Evolutionary conservation across 2,797 vertebrate genomes (phyloP).

Genomic region (Ceryle rudis): DNA sequence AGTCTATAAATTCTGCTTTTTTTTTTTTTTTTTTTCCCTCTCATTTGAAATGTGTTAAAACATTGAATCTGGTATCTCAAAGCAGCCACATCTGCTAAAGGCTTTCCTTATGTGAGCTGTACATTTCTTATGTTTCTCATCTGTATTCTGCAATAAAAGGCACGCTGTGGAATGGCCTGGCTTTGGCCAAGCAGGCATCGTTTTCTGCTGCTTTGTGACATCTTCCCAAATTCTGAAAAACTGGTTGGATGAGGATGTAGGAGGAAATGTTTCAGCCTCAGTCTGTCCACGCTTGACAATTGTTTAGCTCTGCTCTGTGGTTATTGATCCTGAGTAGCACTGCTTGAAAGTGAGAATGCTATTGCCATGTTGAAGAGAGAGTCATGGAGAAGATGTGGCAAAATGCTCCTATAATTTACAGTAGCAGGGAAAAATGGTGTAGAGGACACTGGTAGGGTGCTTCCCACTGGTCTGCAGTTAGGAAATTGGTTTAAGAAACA

Average conservation of each 20-base stretch:
- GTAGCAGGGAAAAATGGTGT: neutral
- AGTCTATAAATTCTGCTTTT: neutral
- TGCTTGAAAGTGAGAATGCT: neutral
- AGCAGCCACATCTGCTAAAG: neutral
- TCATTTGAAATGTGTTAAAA: neutral
- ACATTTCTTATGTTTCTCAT: neutral
- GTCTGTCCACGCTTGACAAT: neutral
- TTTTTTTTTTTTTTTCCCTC: neutral
- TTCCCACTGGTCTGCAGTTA: neutral
- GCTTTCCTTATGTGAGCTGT: neutral
- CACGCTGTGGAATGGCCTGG: neutral
- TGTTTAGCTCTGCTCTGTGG: neutral
- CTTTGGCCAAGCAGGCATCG: neutral
- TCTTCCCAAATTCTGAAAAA: neutral
- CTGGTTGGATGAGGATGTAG: neutral
- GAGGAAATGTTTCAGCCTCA: slow-evolving; percentile 22
- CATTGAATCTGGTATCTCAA: neutral
- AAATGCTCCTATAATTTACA: neutral
- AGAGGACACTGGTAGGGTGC: neutral
- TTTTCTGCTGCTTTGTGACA: neutral
- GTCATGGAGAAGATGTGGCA: neutral
- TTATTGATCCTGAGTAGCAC: neutral
- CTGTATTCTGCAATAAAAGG: neutral
- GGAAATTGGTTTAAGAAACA: neutral
- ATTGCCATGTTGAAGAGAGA: neutral